phyloP scores from a whole-genome alignment of 2,113 vertebrate species.

The Tragelaphus scriptus region DNA sequence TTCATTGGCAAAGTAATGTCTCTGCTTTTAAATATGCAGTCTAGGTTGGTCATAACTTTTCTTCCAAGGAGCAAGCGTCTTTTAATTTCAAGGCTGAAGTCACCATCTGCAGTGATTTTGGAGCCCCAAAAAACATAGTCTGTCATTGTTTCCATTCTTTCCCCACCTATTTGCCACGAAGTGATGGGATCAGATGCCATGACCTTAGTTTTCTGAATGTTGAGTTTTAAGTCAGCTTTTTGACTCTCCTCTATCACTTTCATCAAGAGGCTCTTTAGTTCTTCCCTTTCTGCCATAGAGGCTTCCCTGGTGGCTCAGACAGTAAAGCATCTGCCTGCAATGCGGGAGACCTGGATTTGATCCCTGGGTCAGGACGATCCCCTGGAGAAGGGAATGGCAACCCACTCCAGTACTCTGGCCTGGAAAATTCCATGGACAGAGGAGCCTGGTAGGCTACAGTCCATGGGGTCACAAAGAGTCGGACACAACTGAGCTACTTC shows the following conservation, averaged over 20 bases:
- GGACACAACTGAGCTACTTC: rapidly evolving
- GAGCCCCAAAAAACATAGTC: rapidly evolving
- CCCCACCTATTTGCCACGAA: neutral
- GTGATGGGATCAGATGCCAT: neutral
- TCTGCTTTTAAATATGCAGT: neutral
- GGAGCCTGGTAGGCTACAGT: too few relatives aligned
- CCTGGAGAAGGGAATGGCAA: too few relatives aligned
- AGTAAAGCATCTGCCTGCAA: neutral
- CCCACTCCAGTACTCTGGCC: too few relatives aligned
- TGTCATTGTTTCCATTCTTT: neutral
- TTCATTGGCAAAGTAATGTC: neutral
- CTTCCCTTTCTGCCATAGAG: neutral
- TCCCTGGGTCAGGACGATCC: neutral
- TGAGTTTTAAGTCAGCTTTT: neutral
- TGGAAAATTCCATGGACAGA: too few relatives aligned
- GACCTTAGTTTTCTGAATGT: neutral
- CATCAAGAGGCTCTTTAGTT: neutral
- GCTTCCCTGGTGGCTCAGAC: neutral
- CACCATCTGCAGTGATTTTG: neutral
- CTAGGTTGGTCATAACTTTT: neutral
- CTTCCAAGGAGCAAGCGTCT: neutral
- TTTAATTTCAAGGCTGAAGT: neutral
- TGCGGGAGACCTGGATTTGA: neutral
- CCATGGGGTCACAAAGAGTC: too few relatives aligned
- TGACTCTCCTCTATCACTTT: neutral